Base-by-base conservation (phyloP, 2,113 vertebrate species). In the Guaruba guarouba region DNA sequence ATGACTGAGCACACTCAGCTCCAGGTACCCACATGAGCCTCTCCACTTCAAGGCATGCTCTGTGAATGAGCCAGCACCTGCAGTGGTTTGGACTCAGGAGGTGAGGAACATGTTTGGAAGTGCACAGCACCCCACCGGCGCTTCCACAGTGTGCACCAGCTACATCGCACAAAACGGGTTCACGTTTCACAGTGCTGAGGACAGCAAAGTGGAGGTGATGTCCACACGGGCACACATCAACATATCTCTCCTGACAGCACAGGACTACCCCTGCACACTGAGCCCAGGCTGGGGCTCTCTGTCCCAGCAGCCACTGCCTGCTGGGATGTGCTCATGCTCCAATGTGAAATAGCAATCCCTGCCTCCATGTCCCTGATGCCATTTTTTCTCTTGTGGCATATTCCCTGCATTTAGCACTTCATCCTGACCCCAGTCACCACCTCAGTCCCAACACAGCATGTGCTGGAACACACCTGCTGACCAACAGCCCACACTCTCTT, bases 111-210 rank as follows among this genome's bases (percentile, higher is more conserved):
- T 3, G 4, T 10, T 31, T 43, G 14, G 52, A 31, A 37, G 33
- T 6, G 23, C 61, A 2, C 1, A 0, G 78, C 22, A 15, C 15
- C 35, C 16, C 3, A 1, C 3, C 1, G 0, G 39, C 48, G 18
- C 39, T 54, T 22, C 39, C 15, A 2, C 16, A 9, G 0, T 7
- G 19, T 2, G 6, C 17, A 2, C 57, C 39, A 33, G 39, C 46
- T 8, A 4, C 5, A 1, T 2, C 7, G 19, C 41, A 5, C 28
- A 9, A 24, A 33, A 25, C 12, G 5, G 7, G 0, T 5, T 39
- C 17, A 2, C 1, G 0, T 8, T 23, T 23, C 39, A 17, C 13
- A 31, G 46, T 0, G 57, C 33, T 6, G 33, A 62, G 28, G 16
- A 62, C 33, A 33, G 64, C 54, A 37, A 35, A 35, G 19, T 17